Percentiles rank a stretch among this genome's conserved stretches.
Conservation (phyloP, 2,888 invertebrate genomes). For the Pterostichus niger region DNA sequence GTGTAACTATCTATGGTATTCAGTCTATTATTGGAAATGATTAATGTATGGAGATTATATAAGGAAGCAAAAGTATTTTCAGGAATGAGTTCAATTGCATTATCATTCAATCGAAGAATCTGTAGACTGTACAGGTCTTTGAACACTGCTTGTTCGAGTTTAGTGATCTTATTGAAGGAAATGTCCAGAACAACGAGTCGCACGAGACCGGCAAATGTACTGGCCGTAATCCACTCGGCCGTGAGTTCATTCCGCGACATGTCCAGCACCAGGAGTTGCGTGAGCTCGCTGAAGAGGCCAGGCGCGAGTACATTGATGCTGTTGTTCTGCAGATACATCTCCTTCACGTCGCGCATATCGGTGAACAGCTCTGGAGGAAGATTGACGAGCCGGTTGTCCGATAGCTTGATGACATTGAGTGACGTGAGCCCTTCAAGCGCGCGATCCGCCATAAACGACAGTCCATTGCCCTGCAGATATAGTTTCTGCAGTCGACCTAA, state of each 20-base stretch:
- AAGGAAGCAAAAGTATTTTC: conserved; percentile 89
- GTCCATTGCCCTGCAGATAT: conserved; percentile 87
- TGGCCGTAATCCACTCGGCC: conserved; percentile 90
- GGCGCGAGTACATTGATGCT: conserved; percentile 89
- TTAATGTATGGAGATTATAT: conserved; percentile 88
- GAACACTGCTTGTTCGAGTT: conserved; percentile 87
- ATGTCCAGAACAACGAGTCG: conserved; percentile 88
- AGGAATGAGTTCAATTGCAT: conserved; percentile 86
- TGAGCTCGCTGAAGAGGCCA: conserved; percentile 87
- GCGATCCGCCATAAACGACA: conserved; percentile 87
- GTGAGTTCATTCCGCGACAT: conserved; percentile 89
- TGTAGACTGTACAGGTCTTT: conserved; percentile 89
- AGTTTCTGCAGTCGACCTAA: conserved; percentile 86
- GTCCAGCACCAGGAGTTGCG: conserved; percentile 87
- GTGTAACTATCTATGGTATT: conserved; percentile 87
- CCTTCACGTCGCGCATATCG: conserved; percentile 87
- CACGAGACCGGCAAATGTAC: conserved; percentile 88
- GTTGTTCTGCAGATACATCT: conserved; percentile 90
- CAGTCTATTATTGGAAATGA: conserved; percentile 89
- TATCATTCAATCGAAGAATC: conserved; percentile 89
- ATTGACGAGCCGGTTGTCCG: conserved; percentile 89
- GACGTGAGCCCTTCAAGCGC: conserved; percentile 87
- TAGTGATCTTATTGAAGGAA: conserved; percentile 87
- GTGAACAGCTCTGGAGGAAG: conserved; percentile 90
- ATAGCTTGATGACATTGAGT: conserved; percentile 86